Conservation (phyloP, 1,140 invertebrate species). For the Pteromalus puparum region DNA sequence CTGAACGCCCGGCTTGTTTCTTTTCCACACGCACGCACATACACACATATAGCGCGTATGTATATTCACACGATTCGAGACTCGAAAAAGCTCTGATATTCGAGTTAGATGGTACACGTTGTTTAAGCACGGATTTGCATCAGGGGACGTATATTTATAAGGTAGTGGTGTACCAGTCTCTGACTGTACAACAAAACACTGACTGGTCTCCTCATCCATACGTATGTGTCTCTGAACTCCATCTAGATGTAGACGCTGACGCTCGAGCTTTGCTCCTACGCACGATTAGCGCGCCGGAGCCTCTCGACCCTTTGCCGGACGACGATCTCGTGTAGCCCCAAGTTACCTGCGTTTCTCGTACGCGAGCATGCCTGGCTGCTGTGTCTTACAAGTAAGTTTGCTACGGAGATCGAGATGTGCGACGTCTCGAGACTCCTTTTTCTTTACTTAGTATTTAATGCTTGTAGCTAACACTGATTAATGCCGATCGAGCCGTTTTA, state of each 20-base stretch:
- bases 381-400: conserved; percentile 64
- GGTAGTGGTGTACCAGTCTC: not conserved
- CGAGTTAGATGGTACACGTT: not conserved
- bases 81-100: not conserved
- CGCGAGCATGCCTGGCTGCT: conserved; percentile 62
- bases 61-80: not conserved
- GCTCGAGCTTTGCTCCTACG: not conserved
- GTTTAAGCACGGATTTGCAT: not conserved
- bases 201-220: not conserved
- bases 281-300: not conserved
- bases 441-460: not conserved
- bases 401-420: not conserved
- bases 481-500: no score
- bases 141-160: not conserved
- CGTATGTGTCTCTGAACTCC: not conserved
- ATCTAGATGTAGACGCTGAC: not conserved
- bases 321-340: not conserved
- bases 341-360: not conserved
- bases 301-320: not conserved
- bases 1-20: not conserved
- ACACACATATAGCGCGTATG: no score
- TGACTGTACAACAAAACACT: no score
- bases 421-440: not conserved
- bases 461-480: not conserved
- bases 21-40: no score